A percentile compares a stretch with the other conserved stretches of the same genome.
phyloP scores from a whole-genome alignment of 2,113 vertebrate species.

The Falco punctatus region DNA sequence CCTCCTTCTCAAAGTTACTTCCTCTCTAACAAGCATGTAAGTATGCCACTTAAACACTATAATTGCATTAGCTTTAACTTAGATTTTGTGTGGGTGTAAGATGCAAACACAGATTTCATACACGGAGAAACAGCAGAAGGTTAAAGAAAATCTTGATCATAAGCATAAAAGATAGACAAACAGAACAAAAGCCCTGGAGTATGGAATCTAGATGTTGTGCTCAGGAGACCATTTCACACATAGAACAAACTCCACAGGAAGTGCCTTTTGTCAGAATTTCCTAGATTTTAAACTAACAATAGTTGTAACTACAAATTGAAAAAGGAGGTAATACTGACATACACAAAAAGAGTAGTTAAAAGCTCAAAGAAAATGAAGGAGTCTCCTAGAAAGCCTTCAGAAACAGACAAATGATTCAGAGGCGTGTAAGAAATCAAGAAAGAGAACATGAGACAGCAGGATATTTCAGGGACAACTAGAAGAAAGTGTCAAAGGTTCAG shows the following conservation, averaged over 20 bases:
- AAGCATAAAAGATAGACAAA: not conserved
- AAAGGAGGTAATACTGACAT: not conserved
- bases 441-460: not conserved
- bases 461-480: not conserved
- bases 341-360: not conserved
- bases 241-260: not conserved
- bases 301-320: not conserved
- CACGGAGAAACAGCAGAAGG: not conserved
- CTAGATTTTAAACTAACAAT: not conserved
- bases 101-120: constrained; percentile 4
- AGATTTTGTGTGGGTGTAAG: not conserved
- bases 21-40: not conserved
- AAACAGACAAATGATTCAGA: not conserved
- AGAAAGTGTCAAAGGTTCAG: not conserved
- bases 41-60: not conserved
- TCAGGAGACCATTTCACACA: not conserved
- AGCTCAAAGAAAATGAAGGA: not conserved
- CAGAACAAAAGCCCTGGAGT: not conserved
- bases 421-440: not conserved
- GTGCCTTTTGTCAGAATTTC: not conserved
- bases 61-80: not conserved
- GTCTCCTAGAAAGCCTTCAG: not conserved
- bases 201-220: not conserved
- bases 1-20: constrained; percentile 38
- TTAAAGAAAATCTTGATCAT: not conserved